Percentiles rank a stretch among this genome's conserved stretches.
phyloP scores from a whole-genome alignment of 2,888 invertebrate species.

The Eupeodes luniger region DNA sequence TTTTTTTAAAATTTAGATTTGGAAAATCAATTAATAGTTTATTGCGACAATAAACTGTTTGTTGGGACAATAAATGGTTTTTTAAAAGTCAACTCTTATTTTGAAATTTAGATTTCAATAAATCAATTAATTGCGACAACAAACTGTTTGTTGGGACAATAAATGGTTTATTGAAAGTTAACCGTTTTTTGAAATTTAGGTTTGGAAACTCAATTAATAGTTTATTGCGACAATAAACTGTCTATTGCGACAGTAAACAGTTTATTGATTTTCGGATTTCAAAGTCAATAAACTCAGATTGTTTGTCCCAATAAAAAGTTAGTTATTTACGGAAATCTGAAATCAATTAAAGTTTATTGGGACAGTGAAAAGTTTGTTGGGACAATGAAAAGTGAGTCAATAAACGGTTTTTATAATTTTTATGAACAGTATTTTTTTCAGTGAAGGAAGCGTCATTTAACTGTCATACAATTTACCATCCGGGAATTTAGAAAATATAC shows the following conservation, averaged over 20 bases:
- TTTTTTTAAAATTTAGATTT: too few species aligned
- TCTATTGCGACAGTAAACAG: not conserved
- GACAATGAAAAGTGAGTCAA: conserved; percentile 13
- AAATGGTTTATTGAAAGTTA: too few species aligned
- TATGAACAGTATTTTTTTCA: conserved; percentile 25
- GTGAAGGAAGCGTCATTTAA: too few species aligned
- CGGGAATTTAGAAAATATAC: too few species aligned
- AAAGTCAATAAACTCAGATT: not conserved
- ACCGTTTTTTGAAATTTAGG: not conserved
- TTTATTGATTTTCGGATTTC: not conserved
- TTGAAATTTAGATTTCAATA: not conserved
- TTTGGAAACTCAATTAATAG: not conserved
- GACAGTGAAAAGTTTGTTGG: conserved; percentile 16
- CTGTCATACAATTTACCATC: too few species aligned
- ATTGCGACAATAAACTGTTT: conserved; percentile 8
- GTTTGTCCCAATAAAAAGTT: conserved; percentile 8
- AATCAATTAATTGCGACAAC: not conserved
- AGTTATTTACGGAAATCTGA: conserved; percentile 4
- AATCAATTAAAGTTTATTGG: conserved; percentile 22
- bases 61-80: not conserved
- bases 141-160: not conserved
- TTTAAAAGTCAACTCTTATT: not conserved
- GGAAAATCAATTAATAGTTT: not conserved
- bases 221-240: too few species aligned
- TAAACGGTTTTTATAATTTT: conserved; percentile 20